Evolutionary conservation across 2,888 invertebrate species (phyloP).

Genomic region (Thera britannica): DNA sequence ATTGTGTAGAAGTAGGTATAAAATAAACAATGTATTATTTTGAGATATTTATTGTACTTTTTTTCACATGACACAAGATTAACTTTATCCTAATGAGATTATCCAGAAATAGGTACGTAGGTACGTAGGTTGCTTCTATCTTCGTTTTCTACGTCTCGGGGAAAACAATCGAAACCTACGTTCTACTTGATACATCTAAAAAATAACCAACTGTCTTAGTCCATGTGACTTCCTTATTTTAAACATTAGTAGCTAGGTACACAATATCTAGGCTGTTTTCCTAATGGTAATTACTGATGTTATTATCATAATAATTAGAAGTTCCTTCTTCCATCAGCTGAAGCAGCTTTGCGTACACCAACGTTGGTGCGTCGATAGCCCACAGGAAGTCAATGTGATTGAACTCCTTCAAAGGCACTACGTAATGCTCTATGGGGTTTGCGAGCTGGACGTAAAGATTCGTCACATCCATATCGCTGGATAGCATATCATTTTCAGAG

Average conservation of each 20-base stretch:
- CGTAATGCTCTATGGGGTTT: slow-evolving; percentile 83
- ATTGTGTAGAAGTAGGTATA: too few relatives aligned
- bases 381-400: slow-evolving; percentile 91
- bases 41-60: slow-evolving; percentile 2
- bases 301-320: slow-evolving; percentile 32
- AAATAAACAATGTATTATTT: too few relatives aligned
- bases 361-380: slow-evolving; percentile 85
- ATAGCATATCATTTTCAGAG: slow-evolving; percentile 89
- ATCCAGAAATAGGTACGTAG: background rate
- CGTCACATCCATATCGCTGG: slow-evolving; percentile 86
- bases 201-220: too few relatives aligned
- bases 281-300: slow-evolving; percentile 28
- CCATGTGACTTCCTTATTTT: too few relatives aligned
- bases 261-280: background rate
- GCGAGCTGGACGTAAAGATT: slow-evolving; percentile 81
- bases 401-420: slow-evolving; percentile 86
- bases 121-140: background rate
- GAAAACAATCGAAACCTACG: too few relatives aligned
- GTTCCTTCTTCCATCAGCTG: slow-evolving; percentile 70
- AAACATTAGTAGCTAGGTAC: too few relatives aligned
- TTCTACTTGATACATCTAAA: too few relatives aligned
- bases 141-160: too few relatives aligned
- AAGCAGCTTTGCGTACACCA: slow-evolving; percentile 84
- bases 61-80: background rate
- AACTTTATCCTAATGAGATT: background rate